Percentiles rank a stretch among this genome's conserved stretches.
phyloP scores from a whole-genome alignment of 2,888 invertebrate species.

The Hydraecia micacea region DNA sequence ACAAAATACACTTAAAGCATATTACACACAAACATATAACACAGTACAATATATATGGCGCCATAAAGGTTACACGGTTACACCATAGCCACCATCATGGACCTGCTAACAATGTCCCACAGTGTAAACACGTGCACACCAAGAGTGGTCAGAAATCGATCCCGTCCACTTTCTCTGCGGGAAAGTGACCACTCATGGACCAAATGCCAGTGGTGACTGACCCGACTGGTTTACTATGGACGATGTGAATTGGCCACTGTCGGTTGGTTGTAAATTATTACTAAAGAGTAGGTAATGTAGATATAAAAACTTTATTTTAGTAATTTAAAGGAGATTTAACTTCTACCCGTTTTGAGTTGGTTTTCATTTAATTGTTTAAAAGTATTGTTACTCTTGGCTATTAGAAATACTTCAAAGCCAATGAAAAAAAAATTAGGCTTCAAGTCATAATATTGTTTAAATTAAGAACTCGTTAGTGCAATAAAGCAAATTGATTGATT shows the following conservation, averaged over 20 bases:
- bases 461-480: not conserved
- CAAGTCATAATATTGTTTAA: no score
- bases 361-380: not conserved
- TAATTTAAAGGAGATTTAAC: no score
- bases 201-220: slow-evolving; percentile 73
- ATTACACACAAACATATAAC: slow-evolving; percentile 37
- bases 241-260: slow-evolving; percentile 67
- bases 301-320: not conserved
- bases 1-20: slow-evolving; percentile 3
- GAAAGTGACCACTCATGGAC: slow-evolving; percentile 86
- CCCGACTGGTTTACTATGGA: slow-evolving; percentile 67
- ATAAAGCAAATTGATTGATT: not conserved
- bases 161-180: slow-evolving; percentile 86
- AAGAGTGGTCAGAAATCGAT: slow-evolving; percentile 75
- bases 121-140: slow-evolving; percentile 66
- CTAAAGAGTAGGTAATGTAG: not conserved
- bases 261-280: not conserved
- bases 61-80: slow-evolving; percentile 62
- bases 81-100: slow-evolving; percentile 51
- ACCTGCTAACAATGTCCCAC: slow-evolving; percentile 66
- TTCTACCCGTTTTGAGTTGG: not conserved
- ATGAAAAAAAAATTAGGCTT: not conserved
- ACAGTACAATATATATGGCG: slow-evolving; percentile 34
- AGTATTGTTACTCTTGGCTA: not conserved
- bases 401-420: not conserved